A percentile compares a stretch with the other conserved stretches of the same genome.
These are phyloP conservation scores for Hemiscyllium ocellatum DNA, from an alignment of 2,113 vertebrate genomes.

Conservation along the genomic window DNA sequence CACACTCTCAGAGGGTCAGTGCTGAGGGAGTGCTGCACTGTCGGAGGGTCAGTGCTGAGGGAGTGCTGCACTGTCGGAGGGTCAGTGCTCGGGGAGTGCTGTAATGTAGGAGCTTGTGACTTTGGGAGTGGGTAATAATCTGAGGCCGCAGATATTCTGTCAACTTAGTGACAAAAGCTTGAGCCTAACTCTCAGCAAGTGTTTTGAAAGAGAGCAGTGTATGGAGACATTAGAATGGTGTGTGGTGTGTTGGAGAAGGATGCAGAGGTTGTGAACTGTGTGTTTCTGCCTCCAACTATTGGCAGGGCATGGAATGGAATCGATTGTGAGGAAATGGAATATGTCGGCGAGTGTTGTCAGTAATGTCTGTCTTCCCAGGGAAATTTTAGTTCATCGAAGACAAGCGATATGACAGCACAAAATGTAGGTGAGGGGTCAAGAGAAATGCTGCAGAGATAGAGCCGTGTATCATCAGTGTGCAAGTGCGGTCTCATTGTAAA, in stretches of 20 bases:
- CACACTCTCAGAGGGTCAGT: not conserved
- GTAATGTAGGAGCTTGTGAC: not conserved
- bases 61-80: not conserved
- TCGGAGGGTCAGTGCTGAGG: too few relatives aligned
- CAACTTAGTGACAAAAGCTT: not conserved
- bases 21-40: not conserved
- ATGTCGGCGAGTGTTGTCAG: too few relatives aligned
- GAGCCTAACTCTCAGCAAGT: not conserved
- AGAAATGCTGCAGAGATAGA: not conserved
- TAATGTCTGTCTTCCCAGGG: not conserved
- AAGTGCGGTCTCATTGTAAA: not conserved
- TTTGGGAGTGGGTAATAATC: not conserved
- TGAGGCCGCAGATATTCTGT: not conserved
- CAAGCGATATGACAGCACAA: not conserved
- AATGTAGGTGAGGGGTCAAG: not conserved
- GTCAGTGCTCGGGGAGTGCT: not conserved
- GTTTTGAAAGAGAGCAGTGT: not conserved
- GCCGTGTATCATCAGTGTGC: not conserved
- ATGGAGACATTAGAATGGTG: not conserved
- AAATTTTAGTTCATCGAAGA: not conserved
- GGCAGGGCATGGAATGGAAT: not conserved
- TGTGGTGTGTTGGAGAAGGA: not conserved
- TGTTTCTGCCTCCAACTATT: too few relatives aligned
- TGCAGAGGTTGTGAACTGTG: not conserved
- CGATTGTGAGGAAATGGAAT: not conserved